These are phyloP conservation scores for Octopus bimaculoides DNA, from an alignment of 1,140 invertebrate genomes.

Conservation along the genomic window DNA sequence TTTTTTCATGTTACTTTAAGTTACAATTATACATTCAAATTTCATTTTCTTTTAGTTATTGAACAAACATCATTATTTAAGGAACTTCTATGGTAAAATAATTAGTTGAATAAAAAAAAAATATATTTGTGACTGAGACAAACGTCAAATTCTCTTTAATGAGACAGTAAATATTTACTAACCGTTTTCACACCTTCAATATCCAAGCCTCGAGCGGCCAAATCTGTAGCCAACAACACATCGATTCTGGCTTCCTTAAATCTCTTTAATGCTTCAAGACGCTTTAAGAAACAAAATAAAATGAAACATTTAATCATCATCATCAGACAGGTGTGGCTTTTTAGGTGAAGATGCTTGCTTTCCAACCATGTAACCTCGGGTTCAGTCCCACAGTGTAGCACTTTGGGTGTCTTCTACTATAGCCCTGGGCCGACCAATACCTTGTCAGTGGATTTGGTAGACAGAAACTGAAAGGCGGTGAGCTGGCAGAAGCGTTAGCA, in stretches of 20 bases:
- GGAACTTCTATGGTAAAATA: neutral
- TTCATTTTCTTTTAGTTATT: neutral
- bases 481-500: too few relatives aligned
- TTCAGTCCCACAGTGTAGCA: too few relatives aligned
- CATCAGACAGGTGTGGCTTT: too few relatives aligned
- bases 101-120: neutral
- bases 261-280: constrained; percentile 81
- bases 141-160: too few relatives aligned
- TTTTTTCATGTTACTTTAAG: too few relatives aligned
- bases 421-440: too few relatives aligned
- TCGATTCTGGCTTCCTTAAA: constrained; percentile 89
- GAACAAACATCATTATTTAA: neutral
- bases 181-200: constrained; percentile 94
- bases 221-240: constrained; percentile 91
- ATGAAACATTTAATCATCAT: neutral
- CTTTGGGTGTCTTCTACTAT: too few relatives aligned
- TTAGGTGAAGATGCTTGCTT: too few relatives aligned
- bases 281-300: constrained; percentile 59
- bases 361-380: too few relatives aligned
- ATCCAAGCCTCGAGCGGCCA: constrained; percentile 93
- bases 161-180: constrained; percentile 29
- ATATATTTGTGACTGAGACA: neutral
- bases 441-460: too few relatives aligned
- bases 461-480: too few relatives aligned
- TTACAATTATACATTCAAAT: neutral